Evolutionary conservation across 2,888 invertebrate genomes (phyloP).

Genomic region (Cheilosia soror): DNA sequence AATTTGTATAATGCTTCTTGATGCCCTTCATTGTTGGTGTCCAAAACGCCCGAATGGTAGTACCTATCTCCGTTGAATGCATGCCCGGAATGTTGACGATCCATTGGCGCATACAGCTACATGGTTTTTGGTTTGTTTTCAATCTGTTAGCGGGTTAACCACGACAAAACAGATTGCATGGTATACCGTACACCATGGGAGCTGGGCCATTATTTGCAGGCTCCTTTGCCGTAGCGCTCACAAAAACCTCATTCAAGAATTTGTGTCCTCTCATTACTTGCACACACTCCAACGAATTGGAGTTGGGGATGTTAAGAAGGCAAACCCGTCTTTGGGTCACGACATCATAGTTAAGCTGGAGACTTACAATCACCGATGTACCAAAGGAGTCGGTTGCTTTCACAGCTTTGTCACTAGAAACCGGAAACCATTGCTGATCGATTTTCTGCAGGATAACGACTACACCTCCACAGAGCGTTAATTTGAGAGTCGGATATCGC

Average conservation of each 20-base stretch:
- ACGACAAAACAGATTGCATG: slow-evolving; percentile 53
- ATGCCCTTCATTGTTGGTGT: slow-evolving; percentile 34
- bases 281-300: slow-evolving; percentile 34
- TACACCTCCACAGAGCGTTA: slow-evolving; percentile 12
- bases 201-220: slow-evolving; percentile 60
- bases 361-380: slow-evolving; percentile 1
- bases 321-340: slow-evolving; percentile 46
- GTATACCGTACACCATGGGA: slow-evolving; percentile 55
- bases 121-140: slow-evolving; percentile 34
- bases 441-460: slow-evolving; percentile 42
- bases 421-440: slow-evolving; percentile 42
- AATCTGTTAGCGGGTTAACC: slow-evolving; percentile 51
- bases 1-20: too few relatives aligned
- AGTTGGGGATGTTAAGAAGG: slow-evolving; percentile 20
- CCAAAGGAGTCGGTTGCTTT: slow-evolving; percentile 13
- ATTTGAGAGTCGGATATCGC: slow-evolving; percentile 24
- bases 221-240: slow-evolving; percentile 35
- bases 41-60: slow-evolving; percentile 13
- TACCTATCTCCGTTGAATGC: slow-evolving; percentile 12
- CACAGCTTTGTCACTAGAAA: slow-evolving; percentile 48
- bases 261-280: slow-evolving; percentile 67
- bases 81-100: slow-evolving; percentile 43
- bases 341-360: slow-evolving; percentile 39
- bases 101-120: slow-evolving; percentile 41
- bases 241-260: slow-evolving; percentile 64